Evolutionary conservation across 1,140 invertebrate genomes (phyloP).

Genomic region (Dreissena rostriformis): DNA sequence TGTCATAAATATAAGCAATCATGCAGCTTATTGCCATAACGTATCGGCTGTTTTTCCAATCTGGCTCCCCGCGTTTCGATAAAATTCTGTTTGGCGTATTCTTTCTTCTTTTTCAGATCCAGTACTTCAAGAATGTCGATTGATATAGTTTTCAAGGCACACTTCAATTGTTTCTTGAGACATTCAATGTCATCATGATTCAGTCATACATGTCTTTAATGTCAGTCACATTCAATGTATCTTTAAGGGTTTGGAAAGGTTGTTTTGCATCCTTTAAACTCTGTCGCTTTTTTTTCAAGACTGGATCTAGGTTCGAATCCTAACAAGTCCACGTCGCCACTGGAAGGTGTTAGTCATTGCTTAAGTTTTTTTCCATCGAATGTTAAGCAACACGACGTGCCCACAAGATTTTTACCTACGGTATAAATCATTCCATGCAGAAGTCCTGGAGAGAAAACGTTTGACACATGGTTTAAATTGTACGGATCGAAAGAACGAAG

Average conservation of each 20-base stretch:
- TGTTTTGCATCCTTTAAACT: no score
- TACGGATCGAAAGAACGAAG: neutral
- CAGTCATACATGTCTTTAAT: no score
- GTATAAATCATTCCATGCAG: no score
- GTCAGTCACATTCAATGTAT: no score
- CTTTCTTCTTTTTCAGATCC: conserved; percentile 1
- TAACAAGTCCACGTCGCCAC: conserved; percentile 16
- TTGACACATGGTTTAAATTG: neutral
- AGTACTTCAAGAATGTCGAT: neutral
- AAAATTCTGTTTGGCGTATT: neutral
- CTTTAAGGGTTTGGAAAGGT: no score
- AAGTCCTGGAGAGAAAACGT: neutral
- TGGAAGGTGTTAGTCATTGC: neutral
- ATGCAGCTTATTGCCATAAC: neutral
- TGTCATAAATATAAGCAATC: neutral
- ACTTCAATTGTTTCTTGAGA: no score
- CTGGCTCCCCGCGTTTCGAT: neutral
- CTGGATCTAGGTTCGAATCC: conserved; percentile 19
- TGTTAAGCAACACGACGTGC: neutral
- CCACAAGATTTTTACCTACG: neutral
- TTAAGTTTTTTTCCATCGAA: conserved; percentile 30
- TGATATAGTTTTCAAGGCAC: no score
- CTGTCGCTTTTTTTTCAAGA: no score
- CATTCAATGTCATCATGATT: no score
- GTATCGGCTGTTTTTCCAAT: neutral